Conservation (phyloP, 2,113 vertebrate genomes). For the Bujurquina vittata region DNA sequence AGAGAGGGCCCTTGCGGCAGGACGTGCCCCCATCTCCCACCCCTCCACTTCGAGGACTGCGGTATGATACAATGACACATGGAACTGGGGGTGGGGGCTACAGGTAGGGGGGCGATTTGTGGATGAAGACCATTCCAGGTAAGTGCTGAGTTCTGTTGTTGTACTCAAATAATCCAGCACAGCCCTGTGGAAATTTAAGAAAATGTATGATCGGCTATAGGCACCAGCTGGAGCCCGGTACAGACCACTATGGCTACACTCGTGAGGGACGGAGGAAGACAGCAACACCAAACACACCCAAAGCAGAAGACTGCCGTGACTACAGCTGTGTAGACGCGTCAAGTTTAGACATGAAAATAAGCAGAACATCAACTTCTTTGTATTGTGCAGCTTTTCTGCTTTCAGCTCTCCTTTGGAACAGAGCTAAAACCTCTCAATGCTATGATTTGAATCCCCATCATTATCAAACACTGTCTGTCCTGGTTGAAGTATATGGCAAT, state of each 20-base stretch:
- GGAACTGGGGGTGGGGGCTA: constrained; percentile 73
- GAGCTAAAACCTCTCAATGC: constrained; percentile 12
- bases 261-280: constrained; percentile 63
- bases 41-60: constrained; percentile 82
- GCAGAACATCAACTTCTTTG: neutral
- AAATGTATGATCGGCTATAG: constrained; percentile 60
- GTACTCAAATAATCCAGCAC: fast-evolving
- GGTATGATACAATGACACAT: constrained; percentile 84
- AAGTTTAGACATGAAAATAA: constrained; percentile 17
- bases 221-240: constrained; percentile 68
- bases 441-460: constrained; percentile 22
- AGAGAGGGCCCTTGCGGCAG: constrained; percentile 92
- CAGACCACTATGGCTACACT: constrained; percentile 80
- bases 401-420: neutral
- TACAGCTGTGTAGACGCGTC: constrained; percentile 84
- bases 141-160: neutral
- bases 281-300: constrained; percentile 77
- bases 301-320: constrained; percentile 90
- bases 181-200: neutral
- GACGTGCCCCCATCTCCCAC: constrained; percentile 95
- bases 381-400: constrained; percentile 7
- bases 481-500: constrained; percentile 36
- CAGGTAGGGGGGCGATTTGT: constrained; percentile 63
- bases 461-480: constrained; percentile 26
- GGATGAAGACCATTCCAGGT: constrained; percentile 37